Evolutionary conservation across 2,113 vertebrate genomes (phyloP).

Genomic region (Myiopsitta monachus): DNA sequence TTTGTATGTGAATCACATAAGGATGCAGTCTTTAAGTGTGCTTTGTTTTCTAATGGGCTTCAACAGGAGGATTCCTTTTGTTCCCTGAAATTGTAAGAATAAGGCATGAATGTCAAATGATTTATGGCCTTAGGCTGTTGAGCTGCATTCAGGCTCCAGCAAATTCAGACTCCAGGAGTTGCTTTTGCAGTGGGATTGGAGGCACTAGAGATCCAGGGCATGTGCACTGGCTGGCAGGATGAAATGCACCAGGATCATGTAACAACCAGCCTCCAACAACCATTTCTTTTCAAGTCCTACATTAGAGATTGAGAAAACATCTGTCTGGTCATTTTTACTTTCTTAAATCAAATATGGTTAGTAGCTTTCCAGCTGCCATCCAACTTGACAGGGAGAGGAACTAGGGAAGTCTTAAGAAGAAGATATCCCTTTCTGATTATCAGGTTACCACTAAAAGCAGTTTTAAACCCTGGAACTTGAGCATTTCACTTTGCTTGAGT

Average conservation of each 20-base stretch:
- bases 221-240: background rate
- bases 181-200: conserved; percentile 17
- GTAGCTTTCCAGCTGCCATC: background rate
- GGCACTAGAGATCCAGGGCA: conserved; percentile 22
- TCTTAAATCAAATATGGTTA: background rate
- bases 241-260: conserved; percentile 24
- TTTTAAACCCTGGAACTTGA: background rate
- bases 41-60: background rate
- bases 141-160: background rate
- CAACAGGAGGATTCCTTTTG: background rate
- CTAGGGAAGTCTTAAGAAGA: background rate
- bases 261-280: conserved; percentile 31
- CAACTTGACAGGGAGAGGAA: background rate
- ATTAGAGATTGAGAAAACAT: conserved; percentile 16
- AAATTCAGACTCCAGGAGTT: background rate
- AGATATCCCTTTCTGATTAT: background rate
- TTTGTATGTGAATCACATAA: background rate
- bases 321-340: conserved; percentile 6
- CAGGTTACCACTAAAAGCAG: background rate
- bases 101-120: background rate
- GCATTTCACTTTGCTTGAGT: background rate
- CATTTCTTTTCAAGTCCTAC: conserved; percentile 19
- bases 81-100: background rate
- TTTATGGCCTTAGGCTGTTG: background rate
- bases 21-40: background rate